These are phyloP conservation scores for Falco peregrinus DNA, from an alignment of 2,797 vertebrate species.

Conservation along the genomic window DNA sequence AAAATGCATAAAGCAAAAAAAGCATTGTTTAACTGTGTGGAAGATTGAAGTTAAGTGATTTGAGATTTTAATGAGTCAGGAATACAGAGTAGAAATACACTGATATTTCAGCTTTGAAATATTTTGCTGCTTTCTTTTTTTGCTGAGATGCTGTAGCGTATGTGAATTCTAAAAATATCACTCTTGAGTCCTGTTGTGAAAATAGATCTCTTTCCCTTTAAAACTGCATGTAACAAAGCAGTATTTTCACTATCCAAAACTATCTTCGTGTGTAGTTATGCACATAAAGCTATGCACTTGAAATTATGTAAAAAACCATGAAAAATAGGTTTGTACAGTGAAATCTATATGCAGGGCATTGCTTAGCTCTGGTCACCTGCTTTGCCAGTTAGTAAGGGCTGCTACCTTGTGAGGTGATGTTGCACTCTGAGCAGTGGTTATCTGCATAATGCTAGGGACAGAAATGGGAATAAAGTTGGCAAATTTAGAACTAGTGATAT, in stretches of 20 bases:
- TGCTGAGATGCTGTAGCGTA: background rate
- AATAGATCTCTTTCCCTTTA: slow-evolving; percentile 25
- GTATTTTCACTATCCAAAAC: background rate
- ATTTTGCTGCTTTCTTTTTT: slow-evolving; percentile 40
- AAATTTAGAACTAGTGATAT: background rate
- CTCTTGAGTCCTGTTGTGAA: background rate
- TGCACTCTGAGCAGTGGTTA: background rate
- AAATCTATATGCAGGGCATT: background rate
- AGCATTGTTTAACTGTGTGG: slow-evolving; percentile 41
- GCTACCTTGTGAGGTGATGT: fast-evolving
- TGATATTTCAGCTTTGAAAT: slow-evolving; percentile 33
- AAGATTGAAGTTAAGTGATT: slow-evolving; percentile 41
- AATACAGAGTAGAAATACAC: slow-evolving; percentile 20
- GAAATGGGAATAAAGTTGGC: background rate
- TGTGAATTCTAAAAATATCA: slow-evolving; percentile 53
- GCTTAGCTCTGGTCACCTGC: background rate
- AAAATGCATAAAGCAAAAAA: background rate
- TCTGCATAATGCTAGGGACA: background rate
- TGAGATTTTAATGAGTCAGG: slow-evolving; percentile 52
- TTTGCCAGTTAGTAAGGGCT: background rate
- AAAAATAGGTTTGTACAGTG: background rate
- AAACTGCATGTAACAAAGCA: background rate
- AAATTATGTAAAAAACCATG: fast-evolving
- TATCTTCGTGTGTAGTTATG: fast-evolving
- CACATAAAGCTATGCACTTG: background rate